Evolutionary conservation across 1,140 invertebrate species (phyloP).

Genomic region (Semibalanus balanoides): DNA sequence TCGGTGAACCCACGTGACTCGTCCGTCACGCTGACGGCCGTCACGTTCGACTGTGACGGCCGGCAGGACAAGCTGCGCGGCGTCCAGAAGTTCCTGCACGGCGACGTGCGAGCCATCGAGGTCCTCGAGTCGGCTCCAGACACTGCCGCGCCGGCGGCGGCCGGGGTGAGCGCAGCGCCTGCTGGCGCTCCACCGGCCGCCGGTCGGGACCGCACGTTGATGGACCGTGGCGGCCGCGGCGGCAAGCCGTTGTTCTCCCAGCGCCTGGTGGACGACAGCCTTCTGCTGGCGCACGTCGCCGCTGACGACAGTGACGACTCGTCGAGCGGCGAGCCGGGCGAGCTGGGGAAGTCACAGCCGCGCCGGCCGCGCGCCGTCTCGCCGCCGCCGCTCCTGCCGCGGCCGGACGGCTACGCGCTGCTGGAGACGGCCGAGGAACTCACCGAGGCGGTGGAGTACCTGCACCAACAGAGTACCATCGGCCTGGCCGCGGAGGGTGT

Average conservation of each 20-base stretch:
- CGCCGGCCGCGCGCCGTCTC: neutral
- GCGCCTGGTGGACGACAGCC: neutral
- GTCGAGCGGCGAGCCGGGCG: neutral
- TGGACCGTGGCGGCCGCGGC: neutral
- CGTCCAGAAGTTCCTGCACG: neutral
- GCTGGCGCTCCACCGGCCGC: too few relatives aligned
- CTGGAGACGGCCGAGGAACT: neutral
- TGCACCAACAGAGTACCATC: neutral
- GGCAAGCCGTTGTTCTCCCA: neutral
- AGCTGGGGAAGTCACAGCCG: too few relatives aligned
- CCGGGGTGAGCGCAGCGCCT: too few relatives aligned
- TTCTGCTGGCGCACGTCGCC: neutral
- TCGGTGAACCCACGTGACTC: neutral
- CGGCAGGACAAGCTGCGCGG: neutral
- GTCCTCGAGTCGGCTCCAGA: neutral
- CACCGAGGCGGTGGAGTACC: neutral
- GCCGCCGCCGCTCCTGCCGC: neutral
- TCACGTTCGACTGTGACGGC: neutral
- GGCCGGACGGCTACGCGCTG: neutral
- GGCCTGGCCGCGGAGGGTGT: neutral
- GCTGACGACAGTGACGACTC: neutral
- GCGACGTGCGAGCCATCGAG: neutral
- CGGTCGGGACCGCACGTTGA: neutral
- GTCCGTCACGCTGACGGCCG: neutral
- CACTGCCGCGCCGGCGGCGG: too few relatives aligned